These are phyloP conservation scores for Melanaphis sacchari DNA, from an alignment of 1,140 invertebrate species.

Conservation along the genomic window DNA sequence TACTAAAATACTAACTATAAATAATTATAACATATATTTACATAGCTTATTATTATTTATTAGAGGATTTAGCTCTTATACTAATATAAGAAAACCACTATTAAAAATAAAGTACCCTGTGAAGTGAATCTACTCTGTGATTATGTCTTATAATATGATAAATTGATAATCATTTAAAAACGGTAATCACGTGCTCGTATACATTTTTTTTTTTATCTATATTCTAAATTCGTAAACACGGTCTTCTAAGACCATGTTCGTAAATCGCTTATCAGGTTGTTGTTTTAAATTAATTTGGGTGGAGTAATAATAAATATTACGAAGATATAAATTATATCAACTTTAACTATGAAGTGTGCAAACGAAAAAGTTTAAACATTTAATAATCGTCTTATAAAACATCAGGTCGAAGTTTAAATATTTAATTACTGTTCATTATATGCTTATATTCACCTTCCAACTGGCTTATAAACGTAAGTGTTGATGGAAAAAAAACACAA, in stretches of 20 bases:
- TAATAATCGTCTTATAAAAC: not conserved
- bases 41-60: no score
- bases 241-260: no score
- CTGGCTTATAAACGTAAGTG: not conserved
- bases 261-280: not conserved
- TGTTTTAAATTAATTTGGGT: not conserved
- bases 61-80: no score
- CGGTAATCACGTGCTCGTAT: not conserved
- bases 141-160: no score
- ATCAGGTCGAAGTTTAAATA: not conserved
- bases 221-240: not conserved
- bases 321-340: not conserved
- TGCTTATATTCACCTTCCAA: not conserved
- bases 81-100: no score
- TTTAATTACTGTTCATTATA: not conserved
- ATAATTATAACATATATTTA: no score
- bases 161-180: not conserved
- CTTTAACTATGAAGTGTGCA: not conserved
- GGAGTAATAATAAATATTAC: not conserved
- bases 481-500: not conserved
- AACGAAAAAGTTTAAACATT: not conserved
- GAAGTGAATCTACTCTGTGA: no score
- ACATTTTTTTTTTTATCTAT: not conserved
- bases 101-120: no score
- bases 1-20: not conserved